These are phyloP conservation scores for Silurus glanis DNA, from an alignment of 2,113 vertebrate genomes.

Conservation along the genomic window DNA sequence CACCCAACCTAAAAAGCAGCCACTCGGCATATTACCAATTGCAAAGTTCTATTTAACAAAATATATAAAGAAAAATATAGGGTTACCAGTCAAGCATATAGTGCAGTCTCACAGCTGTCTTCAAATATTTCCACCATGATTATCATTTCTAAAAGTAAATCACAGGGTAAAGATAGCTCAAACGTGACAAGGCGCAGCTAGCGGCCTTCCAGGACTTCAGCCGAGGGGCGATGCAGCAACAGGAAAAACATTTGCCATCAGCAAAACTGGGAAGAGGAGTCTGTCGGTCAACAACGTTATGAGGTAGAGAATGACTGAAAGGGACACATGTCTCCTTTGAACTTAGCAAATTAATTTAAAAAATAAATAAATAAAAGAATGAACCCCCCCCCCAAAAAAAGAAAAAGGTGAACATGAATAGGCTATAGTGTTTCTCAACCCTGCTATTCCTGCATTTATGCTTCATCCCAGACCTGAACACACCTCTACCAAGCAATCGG, in stretches of 20 bases:
- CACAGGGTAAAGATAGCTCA: constrained; percentile 94
- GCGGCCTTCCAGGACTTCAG: constrained; percentile 75
- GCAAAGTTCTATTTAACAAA: constrained; percentile 84
- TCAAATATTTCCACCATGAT: constrained; percentile 97
- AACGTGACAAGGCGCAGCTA: constrained; percentile 89
- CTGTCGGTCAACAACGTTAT: constrained; percentile 55
- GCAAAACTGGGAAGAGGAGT: constrained; percentile 59
- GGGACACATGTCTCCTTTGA: constrained; percentile 29
- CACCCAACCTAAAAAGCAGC: constrained; percentile 59
- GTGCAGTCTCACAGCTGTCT: constrained; percentile 90
- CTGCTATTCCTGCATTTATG: constrained; percentile 11
- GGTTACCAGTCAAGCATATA: constrained; percentile 89
- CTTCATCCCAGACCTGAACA: constrained; percentile 10
- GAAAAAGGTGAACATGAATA: constrained; percentile 14
- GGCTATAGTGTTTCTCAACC: constrained; percentile 12
- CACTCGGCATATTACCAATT: constrained; percentile 62
- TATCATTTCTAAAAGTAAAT: constrained; percentile 98
- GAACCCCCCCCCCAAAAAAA: background rate
- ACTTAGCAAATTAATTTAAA: constrained; percentile 12
- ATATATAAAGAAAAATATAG: constrained; percentile 96
- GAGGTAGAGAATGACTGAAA: constrained; percentile 74
- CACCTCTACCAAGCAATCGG: background rate
- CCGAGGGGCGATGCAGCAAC: constrained; percentile 64
- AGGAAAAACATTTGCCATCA: constrained; percentile 44
- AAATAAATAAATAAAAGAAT: constrained; percentile 17